Evolutionary conservation across 2,113 vertebrate genomes (phyloP), one percentile per base, ranked within the genome.

Genomic region (Motacilla tschutschensis): DNA sequence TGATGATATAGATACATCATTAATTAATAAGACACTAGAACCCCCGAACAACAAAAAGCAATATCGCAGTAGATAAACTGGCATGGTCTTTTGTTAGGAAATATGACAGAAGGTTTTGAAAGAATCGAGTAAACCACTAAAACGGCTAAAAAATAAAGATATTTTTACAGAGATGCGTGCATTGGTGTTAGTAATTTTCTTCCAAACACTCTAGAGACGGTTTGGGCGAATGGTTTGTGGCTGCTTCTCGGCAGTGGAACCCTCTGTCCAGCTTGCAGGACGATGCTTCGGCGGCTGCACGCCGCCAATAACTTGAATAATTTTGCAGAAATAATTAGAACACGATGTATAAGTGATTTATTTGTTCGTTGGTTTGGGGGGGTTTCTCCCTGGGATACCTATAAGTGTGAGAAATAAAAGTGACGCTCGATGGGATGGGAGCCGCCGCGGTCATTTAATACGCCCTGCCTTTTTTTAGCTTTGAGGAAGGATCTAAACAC

Each of bases 11-110:
- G 73, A 65, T 48, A 55, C 31, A 70, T 43, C n/a, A 48, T 41
- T 28, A 92, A 92, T 90, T 79, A 66, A 51, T 90, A 90, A 88
- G 71, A 89, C 92, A 89, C 86, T 79, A 89, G 87, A 80, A 17
- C 20, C 8, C 29, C 17, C 3, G 15, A 91, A 65, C 35, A 72
- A 79, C 24, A 87, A 76, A 78, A 92, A 60, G 20, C 57, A 53
- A n/a, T 83, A 85, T 38, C 12, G 5, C 65, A 83, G 59, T 58
- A 64, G 20, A 76, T 35, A 70, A 78, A 87, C 22, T 12, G 38
- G n/a, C 20, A 22, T 13, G 24, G 43, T 31, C 88, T 93, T 80
- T 54, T 70, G 41, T 60, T 41, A 79, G 46, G 33, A 48, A 67
- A 57, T 64, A 44, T 38, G 51, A 41, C 10, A 33, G 36, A 63